phyloP scores from a whole-genome alignment of 2,113 vertebrate species.

The Tyrannus savana region DNA sequence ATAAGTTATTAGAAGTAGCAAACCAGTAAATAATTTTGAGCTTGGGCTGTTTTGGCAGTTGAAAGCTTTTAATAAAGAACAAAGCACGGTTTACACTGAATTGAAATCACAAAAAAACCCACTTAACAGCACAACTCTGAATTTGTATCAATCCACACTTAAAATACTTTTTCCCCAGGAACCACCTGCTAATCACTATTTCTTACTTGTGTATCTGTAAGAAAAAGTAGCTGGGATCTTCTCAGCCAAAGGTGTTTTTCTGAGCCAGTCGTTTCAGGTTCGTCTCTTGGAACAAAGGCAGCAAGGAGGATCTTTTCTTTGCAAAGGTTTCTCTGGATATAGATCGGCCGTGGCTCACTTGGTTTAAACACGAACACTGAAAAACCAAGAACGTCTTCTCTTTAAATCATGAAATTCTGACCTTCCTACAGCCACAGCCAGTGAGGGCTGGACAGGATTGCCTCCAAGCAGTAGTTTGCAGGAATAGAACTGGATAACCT shows the following conservation, averaged over 20 bases:
- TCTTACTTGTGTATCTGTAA: constrained; percentile 85
- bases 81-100: neutral
- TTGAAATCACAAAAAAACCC: neutral
- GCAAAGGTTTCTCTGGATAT: constrained; percentile 86
- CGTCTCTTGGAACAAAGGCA: constrained; percentile 86
- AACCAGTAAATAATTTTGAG: neutral
- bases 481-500: neutral
- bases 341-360: constrained; percentile 85
- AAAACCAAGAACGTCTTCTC: constrained; percentile 13
- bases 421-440: neutral
- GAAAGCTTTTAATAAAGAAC: neutral
- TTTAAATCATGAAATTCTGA: neutral
- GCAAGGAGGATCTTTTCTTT: constrained; percentile 81
- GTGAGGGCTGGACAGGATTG: neutral
- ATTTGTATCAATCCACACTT: neutral
- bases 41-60: neutral
- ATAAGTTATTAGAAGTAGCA: neutral
- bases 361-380: constrained; percentile 95
- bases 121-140: neutral
- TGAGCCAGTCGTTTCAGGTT: constrained; percentile 77
- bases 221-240: constrained; percentile 88
- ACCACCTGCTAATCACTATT: neutral
- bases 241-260: constrained; percentile 89
- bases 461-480: neutral
- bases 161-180: neutral